Evolutionary conservation across 2,888 invertebrate genomes (phyloP), one percentile per base, ranked within the genome.

Genomic region (Argyresthia albistria): DNA sequence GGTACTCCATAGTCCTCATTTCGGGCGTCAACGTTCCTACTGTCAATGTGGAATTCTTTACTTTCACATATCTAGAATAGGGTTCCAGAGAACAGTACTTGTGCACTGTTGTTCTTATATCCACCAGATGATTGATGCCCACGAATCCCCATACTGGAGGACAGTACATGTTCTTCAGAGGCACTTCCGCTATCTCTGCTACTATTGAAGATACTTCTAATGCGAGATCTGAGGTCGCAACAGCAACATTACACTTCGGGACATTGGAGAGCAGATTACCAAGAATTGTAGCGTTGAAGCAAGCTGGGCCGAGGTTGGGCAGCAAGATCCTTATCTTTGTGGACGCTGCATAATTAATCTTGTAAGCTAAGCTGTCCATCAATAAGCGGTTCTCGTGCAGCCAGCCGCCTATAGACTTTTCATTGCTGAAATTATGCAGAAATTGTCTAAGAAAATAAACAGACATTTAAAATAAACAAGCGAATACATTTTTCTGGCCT

Each of bases 61-160:
- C 84, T 66, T 74, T 89, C 9, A 80, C 59, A 47, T 84, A 88
- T 65, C 90, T 80, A 52, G 67, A 67, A 59, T 87, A 89, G 0
- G 90, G 90, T 56, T 80, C 69, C 62, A 87, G 88, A 43, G 82
- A 68, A 58, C 89, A 75, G 55, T 87, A 88, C 62, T 79, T 84
- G 60, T 90, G 88, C 50, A 90, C 62, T n/a, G 88, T 88, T 45
- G 84, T 88, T 54, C 70, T 72, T 12, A 90, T 65, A 65, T 91
- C 91, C 7, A 91, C 80, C 53, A 89, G 79, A 39, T 88, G 82
- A 61, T 88, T 89, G 16, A 89, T 66, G 11, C 90, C 91, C 35
- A 89, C 76, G 59, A 89, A 91, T 8, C 91, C 91, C 91, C 91
- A 91, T 6, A 91, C 90, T 36, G 91, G 90, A 8, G 91, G 90